Evolutionary conservation across 2,797 vertebrate genomes (phyloP), one percentile per base, ranked within the genome.

Genomic region (Cyclura pinguis): DNA sequence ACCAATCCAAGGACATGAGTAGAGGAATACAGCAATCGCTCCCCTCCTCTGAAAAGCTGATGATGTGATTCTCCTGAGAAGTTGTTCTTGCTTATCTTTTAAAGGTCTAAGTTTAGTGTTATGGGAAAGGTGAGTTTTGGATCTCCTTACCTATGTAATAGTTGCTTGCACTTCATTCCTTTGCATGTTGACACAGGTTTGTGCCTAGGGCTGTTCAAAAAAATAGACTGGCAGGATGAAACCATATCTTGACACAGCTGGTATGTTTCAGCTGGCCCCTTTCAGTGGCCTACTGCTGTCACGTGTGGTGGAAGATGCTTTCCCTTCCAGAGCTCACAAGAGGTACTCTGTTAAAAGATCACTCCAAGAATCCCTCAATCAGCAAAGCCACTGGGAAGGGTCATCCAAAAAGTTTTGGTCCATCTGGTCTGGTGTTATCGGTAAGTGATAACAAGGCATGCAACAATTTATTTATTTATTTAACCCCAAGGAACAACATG

Each of bases 161-260:
- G 88, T 92, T 90, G 80, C 42, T 96, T 92, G 32, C 13, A 27
- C 72, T 91, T 95, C 89, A 67, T 93, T 89, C 73, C 88, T 92
- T 91, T 93, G 82, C 84, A 67, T 24, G 42, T 76, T 92, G 87
- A 20, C 10, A n/a, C 13, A 0, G 55, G 84, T 84, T 85, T 84
- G 13, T 85, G 95, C 76, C 2, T 62, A 91, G 92, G 95, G 95
- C 93, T 95, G 93, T 59, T 69, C 38, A 93, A 91, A 93, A 90
- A 83, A 50, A 80, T 90, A 38, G 50, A 4, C 38, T 90, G 2
- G 42, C 42, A 47, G 42, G 42, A 47, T 47, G 42, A 47, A 47
- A 47, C 42, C 42, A 47, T 47, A 47, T 47, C 42, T 47, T 47
- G 42, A 47, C 42, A 47, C 42, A 18, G 16, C 16, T 16, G 16